phyloP scores from a whole-genome alignment of 2,113 vertebrate species.

The Ornithorhynchus anatinus region DNA sequence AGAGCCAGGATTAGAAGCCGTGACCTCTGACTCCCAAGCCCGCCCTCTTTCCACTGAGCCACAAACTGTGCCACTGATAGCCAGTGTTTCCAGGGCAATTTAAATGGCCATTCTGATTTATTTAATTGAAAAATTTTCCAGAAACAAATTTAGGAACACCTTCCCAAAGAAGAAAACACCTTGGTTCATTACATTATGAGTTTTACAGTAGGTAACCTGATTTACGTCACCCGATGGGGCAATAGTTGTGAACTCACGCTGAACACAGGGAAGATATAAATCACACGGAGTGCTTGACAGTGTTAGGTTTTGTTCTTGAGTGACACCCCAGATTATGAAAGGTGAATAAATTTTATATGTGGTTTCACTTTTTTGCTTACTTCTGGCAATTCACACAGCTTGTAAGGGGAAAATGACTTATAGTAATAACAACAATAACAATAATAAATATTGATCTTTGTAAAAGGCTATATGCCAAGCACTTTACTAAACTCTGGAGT shows the following conservation, averaged over 20 bases:
- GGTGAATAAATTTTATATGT: too few species aligned
- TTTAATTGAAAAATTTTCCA: conserved; percentile 57
- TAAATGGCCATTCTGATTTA: conserved; percentile 59
- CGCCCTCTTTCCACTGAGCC: too few species aligned
- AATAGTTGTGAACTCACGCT: neutral
- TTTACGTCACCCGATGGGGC: neutral
- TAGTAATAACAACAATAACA: too few species aligned
- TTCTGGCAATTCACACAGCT: neutral
- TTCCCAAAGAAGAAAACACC: conserved; percentile 38
- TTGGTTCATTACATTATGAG: conserved; percentile 17
- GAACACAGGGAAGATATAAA: neutral
- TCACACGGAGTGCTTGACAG: neutral
- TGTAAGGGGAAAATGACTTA: neutral
- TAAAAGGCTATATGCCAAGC: too few species aligned
- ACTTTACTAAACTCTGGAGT: too few species aligned
- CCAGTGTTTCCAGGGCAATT: conserved; percentile 52
- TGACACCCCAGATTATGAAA: too few species aligned
- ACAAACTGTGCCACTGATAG: conserved; percentile 49
- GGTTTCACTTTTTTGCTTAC: too few species aligned
- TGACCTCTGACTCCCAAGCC: too few species aligned
- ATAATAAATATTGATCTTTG: too few species aligned
- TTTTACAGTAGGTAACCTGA: neutral
- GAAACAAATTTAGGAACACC: conserved; percentile 53
- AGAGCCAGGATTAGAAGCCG: too few species aligned
- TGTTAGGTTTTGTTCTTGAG: too few species aligned